Evolutionary conservation across 2,797 vertebrate species (phyloP), one percentile per base, ranked within the genome.

Genomic region (Muraenolepis orangiensis): DNA sequence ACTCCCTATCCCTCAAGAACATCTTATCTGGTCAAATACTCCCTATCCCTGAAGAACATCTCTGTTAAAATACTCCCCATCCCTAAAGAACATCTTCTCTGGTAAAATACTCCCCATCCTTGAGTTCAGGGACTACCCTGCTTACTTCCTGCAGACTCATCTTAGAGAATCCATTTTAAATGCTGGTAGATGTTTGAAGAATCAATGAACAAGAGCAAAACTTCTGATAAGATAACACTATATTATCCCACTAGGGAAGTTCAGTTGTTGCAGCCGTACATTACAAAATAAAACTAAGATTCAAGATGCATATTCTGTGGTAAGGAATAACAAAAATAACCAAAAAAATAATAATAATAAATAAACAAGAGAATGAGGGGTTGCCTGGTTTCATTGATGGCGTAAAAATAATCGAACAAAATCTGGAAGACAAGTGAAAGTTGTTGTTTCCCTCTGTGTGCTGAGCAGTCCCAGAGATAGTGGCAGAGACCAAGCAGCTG

Each of bases 401-500:
- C n/a, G n/a, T n/a, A n/a, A n/a, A n/a, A 57, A 57, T n/a, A 57
- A 6, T 14, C 5, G 14, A n/a, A n/a, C n/a, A n/a, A n/a, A n/a
- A n/a, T n/a, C n/a, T n/a, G n/a, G n/a, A n/a, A n/a, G n/a, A n/a
- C n/a, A 38, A 38, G 4, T 38, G 36, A 38, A 38, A 38, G 36
- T 38, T 5, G 70, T 90, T 11, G 29, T 34, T 29, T 14, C 20
- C 30, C 3, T 38, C 73, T 16, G 40, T n/a, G n/a, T n/a, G n/a
- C n/a, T n/a, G n/a, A n/a, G 20, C 57, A 96, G 98, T 99, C 31
- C 98, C 98, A 1, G 97, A 99, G 91, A 99, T 99, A 4, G 97
- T 98, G 76, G 83, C 86, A 69, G 96, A 97, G 29, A 98, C 97
- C 0, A 93, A 94, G 28, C 95, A 95, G 75, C 93, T 98, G 84